Conservation (phyloP, 2,113 vertebrate genomes). For the Macroglossus sobrinus region DNA sequence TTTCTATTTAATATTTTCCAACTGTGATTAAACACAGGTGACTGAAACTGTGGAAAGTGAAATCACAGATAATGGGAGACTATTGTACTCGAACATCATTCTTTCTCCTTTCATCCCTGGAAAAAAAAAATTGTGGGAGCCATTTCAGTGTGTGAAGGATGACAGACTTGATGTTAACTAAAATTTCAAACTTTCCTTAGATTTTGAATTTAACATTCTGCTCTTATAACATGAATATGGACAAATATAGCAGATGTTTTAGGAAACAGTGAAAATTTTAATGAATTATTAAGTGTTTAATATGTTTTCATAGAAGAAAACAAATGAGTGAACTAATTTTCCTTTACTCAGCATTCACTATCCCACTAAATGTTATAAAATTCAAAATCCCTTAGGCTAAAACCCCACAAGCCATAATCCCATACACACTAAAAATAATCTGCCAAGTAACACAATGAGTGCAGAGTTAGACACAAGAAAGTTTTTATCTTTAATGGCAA, state of each 20-base stretch:
- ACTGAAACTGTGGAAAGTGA: neutral
- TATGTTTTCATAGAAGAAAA: neutral
- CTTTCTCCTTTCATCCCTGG: neutral
- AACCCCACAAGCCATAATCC: neutral
- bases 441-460: neutral
- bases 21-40: neutral
- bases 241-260: neutral
- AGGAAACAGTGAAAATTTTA: neutral
- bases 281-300: conserved; percentile 9
- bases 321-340: neutral
- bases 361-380: conserved; percentile 9
- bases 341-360: conserved; percentile 14
- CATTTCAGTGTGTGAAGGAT: neutral
- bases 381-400: conserved; percentile 7
- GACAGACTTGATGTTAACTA: neutral
- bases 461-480: neutral
- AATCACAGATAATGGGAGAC: neutral
- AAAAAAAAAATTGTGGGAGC: neutral
- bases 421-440: conserved; percentile 24
- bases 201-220: neutral
- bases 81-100: neutral
- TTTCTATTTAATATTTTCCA: neutral
- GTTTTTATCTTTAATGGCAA: neutral
- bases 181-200: neutral
- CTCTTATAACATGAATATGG: neutral